Evolutionary conservation across 2,113 vertebrate genomes (phyloP), one percentile per base, ranked within the genome.

Genomic region (Dermatemys mawii): DNA sequence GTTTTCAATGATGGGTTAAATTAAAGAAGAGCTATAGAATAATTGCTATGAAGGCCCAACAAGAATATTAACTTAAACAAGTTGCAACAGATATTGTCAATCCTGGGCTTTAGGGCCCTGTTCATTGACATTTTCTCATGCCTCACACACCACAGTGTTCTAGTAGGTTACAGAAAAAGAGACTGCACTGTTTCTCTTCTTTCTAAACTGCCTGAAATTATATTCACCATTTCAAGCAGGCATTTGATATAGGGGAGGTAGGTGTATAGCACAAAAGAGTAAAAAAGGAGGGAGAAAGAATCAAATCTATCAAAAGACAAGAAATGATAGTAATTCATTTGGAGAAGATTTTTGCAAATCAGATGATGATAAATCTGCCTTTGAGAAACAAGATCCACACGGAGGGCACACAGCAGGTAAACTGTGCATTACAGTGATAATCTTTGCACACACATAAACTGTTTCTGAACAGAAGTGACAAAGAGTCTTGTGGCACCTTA

Each of bases 91-190:
- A 60, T 93, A 86, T 91, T 94, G 92, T 91, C 83, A 92, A 76
- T 82, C 91, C 84, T 94, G 92, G 90, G 86, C 92, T 96, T 94
- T 87, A 91, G 84, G 82, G 78, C 13, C 21, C 10, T 84, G 32
- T 67, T 84, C 73, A 79, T 53, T 51, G 32, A 29, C 48, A 73
- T 29, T 84, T 79, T 79, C 48, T 79, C 67, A 14, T 13, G 19
- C 41, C 88, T 95, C 95, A 53, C 83, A 94, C 95, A 95, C 67
- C 73, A 76, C 88, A 95, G 94, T 94, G 89, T 75, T 95, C 57
- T 92, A 21, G 78, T 54, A 79, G 53, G 53, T 44, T 94, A 93
- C 63, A 91, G 88, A 94, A 53, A 70, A 90, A 86, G 84, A 90
- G 73, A 78, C 29, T 6, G 38, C 29, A 94, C 95, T 96, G 53